Evolutionary conservation across 2,888 invertebrate species (phyloP).

Genomic region (Cataglyphis livida): DNA sequence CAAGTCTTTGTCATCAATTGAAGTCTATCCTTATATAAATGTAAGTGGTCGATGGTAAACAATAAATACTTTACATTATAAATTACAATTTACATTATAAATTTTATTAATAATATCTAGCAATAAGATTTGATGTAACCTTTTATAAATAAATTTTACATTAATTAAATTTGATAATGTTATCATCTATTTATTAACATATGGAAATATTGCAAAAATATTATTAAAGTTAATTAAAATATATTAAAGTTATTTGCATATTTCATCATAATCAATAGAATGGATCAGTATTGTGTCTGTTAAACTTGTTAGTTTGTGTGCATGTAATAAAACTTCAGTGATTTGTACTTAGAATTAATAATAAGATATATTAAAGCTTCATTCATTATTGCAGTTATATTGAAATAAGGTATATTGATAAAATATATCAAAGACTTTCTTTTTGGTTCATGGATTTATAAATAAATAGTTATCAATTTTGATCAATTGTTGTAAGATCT

Average conservation of each 20-base stretch:
- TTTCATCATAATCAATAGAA: too few species aligned
- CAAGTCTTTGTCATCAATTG: neutral
- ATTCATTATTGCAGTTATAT: neutral
- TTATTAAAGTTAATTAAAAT: too few species aligned
- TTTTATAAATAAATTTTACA: neutral
- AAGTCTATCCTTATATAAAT: neutral
- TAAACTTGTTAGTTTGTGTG: too few species aligned
- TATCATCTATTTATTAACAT: neutral
- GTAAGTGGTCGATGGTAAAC: neutral
- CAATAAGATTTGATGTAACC: neutral
- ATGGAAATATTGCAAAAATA: neutral
- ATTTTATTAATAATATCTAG: neutral
- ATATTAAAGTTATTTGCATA: neutral
- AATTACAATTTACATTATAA: neutral
- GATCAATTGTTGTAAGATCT: neutral
- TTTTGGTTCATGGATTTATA: neutral
- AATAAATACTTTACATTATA: neutral
- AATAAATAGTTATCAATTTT: neutral
- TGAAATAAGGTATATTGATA: neutral
- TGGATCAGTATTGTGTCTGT: too few species aligned
- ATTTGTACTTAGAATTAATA: neutral
- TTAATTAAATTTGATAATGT: neutral
- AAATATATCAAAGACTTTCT: neutral
- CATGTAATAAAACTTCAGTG: neutral
- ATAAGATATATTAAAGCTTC: neutral